Percentiles rank a stretch among this genome's conserved stretches.
These are phyloP conservation scores for Perodicticus potto DNA, from an alignment of 2,797 vertebrate genomes.

Conservation along the genomic window DNA sequence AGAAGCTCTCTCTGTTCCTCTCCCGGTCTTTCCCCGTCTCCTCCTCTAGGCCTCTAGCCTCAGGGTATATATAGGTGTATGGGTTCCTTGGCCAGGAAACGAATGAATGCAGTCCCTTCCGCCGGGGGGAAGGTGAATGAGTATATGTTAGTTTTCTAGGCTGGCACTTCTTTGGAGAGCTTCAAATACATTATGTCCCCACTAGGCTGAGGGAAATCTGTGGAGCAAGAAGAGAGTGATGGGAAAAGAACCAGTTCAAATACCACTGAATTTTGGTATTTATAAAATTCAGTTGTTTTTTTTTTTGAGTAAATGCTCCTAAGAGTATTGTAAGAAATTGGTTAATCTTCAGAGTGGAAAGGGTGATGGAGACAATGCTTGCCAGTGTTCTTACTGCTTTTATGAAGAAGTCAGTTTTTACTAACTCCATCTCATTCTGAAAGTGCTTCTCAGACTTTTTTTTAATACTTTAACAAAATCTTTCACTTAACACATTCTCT, in stretches of 20 bases:
- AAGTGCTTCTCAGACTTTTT: neutral
- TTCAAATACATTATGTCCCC: too few relatives aligned
- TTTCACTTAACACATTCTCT: neutral
- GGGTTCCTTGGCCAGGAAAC: too few relatives aligned
- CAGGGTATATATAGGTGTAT: too few relatives aligned
- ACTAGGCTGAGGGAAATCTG: neutral
- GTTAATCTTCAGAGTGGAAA: slow-evolving; percentile 14
- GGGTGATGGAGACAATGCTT: neutral
- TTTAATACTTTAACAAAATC: neutral
- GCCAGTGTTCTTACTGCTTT: neutral
- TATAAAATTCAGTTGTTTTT: neutral
- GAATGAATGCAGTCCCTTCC: too few relatives aligned
- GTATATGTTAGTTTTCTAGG: too few relatives aligned
- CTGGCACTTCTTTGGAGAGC: too few relatives aligned
- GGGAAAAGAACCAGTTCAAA: neutral
- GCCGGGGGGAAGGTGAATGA: too few relatives aligned
- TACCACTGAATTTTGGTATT: neutral
- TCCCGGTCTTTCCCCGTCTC: too few relatives aligned
- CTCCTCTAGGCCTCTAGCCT: too few relatives aligned
- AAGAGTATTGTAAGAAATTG: neutral
- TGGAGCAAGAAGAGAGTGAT: neutral
- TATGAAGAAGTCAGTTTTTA: slow-evolving; percentile 20
- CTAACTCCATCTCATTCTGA: neutral
- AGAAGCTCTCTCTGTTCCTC: too few relatives aligned
- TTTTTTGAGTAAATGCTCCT: neutral